These are phyloP conservation scores for Vireo altiloquus DNA, from an alignment of 2,113 vertebrate species.

Conservation along the genomic window DNA sequence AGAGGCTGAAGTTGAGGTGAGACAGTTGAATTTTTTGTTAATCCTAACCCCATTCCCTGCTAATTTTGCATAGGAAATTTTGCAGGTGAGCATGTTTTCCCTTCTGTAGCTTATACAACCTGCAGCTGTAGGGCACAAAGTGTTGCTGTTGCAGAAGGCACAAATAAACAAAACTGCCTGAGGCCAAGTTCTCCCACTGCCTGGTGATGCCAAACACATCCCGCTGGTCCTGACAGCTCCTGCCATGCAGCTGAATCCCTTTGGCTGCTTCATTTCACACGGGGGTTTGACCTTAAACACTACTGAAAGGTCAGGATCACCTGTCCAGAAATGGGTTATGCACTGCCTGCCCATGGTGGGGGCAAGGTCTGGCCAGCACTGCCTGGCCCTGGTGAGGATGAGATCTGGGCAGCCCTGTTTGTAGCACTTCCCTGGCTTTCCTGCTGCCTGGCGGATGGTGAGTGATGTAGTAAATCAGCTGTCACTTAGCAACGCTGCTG, in stretches of 20 bases:
- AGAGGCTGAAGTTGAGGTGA: neutral
- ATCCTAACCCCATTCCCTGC: neutral
- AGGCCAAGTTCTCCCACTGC: neutral
- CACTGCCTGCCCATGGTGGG: neutral
- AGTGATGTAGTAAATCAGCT: neutral
- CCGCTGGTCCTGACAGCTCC: neutral
- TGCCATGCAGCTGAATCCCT: neutral
- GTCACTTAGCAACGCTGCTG: slow-evolving; percentile 25
- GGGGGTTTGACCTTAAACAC: neutral
- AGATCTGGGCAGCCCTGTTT: neutral
- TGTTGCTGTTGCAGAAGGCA: neutral
- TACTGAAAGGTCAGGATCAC: neutral
- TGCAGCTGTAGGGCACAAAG: neutral
- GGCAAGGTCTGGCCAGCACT: neutral
- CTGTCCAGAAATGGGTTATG: accelerated
- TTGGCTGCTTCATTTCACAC: neutral
- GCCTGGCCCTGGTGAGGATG: neutral
- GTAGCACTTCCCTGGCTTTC: neutral
- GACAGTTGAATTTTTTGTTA: neutral
- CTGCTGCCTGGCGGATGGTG: neutral
- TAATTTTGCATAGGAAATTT: neutral
- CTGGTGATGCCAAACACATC: neutral
- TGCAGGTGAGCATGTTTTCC: neutral
- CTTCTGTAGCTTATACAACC: neutral
- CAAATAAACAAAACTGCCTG: neutral